phyloP scores from a whole-genome alignment of 2,113 vertebrate genomes.

The Erinaceus europaeus region DNA sequence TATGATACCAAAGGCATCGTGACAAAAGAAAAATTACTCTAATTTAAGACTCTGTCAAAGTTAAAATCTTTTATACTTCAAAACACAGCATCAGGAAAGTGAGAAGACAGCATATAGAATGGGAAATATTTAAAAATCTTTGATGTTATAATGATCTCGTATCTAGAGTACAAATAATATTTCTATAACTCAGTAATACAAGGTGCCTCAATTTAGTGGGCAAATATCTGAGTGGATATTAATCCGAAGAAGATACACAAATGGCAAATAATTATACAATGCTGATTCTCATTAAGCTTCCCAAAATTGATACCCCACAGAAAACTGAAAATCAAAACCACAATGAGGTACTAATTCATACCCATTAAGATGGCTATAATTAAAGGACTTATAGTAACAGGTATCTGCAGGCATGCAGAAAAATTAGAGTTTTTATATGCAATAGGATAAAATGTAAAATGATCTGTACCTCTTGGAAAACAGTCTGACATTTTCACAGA shows the following conservation, averaged over 20 bases:
- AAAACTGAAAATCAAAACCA: conserved; percentile 17
- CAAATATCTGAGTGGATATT: neutral
- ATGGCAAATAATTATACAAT: neutral
- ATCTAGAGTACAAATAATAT: neutral
- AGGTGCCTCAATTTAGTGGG: neutral
- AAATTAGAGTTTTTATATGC: neutral
- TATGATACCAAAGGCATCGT: neutral
- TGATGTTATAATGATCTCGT: neutral
- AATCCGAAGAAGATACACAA: neutral
- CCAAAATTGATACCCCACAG: neutral
- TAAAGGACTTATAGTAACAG: neutral
- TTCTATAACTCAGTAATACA: neutral
- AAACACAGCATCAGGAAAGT: neutral
- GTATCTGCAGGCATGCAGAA: neutral
- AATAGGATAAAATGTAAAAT: neutral
- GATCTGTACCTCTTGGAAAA: neutral
- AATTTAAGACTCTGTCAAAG: conserved; percentile 15
- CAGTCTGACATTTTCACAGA: neutral
- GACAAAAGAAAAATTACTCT: neutral
- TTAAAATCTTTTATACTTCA: neutral
- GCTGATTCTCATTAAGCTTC: neutral
- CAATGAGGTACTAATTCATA: neutral
- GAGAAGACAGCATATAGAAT: neutral
- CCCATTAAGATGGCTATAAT: neutral
- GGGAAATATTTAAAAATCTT: neutral